A percentile compares a stretch with the other conserved stretches of the same genome.
Evolutionary conservation across 2,797 vertebrate genomes (phyloP).

Genomic region (Vespertilio murinus): DNA sequence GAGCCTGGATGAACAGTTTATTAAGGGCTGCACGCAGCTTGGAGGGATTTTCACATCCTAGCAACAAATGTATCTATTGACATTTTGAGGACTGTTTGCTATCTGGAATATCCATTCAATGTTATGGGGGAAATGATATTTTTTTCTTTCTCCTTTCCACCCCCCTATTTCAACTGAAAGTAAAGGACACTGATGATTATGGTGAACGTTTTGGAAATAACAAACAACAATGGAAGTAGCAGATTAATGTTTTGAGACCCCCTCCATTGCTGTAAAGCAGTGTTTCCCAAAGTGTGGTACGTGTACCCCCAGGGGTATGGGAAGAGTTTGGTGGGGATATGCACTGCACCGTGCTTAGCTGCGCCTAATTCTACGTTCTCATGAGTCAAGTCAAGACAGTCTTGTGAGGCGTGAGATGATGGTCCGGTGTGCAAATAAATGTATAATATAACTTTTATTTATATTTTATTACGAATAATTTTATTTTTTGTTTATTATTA

Average conservation of each 20-base stretch:
- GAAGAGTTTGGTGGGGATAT: no score
- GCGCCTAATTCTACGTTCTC: no score
- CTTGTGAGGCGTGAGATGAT: no score
- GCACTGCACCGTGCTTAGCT: no score
- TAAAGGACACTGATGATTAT: constrained; percentile 36
- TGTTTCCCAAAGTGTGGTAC: no score
- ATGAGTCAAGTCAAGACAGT: no score
- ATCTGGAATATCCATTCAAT: constrained; percentile 10
- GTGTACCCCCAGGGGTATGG: no score
- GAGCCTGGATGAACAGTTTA: constrained; percentile 28
- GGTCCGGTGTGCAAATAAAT: no score
- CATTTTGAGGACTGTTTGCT: constrained; percentile 42
- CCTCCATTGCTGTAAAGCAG: not conserved
- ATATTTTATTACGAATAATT: no score
- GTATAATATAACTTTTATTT: no score
- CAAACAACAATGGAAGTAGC: not conserved
- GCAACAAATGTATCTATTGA: constrained; percentile 40
- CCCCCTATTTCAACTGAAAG: constrained; percentile 22
- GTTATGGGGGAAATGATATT: not conserved
- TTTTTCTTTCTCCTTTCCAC: not conserved
- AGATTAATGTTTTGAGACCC: not conserved
- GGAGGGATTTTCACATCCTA: constrained; percentile 16
- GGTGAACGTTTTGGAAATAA: constrained; percentile 11
- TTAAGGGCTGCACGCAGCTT: constrained; percentile 4
- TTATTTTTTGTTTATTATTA: no score